Conservation (phyloP, 2,113 vertebrate genomes). For the Ameiurus melas region DNA sequence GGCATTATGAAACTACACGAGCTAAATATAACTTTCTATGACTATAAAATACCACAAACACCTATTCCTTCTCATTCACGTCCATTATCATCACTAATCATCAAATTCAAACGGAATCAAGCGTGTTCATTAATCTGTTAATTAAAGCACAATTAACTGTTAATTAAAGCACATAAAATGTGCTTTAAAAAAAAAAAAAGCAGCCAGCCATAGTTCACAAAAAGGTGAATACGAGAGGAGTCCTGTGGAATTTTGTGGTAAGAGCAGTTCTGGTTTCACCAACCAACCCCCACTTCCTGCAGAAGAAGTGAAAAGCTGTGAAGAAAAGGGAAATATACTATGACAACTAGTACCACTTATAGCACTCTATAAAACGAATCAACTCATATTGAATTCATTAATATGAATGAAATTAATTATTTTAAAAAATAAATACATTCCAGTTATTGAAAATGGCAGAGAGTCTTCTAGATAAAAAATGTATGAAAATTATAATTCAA, state of each 20-base stretch:
- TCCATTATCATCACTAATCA: background rate
- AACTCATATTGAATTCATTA: background rate
- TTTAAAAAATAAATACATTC: too few species aligned
- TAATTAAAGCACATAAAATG: background rate
- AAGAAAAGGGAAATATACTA: background rate
- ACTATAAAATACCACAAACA: background rate
- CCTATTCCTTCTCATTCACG: background rate
- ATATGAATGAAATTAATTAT: background rate
- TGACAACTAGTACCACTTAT: slow-evolving; percentile 9
- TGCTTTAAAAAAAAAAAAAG: background rate
- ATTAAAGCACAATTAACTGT: too few species aligned
- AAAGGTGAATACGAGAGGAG: background rate
- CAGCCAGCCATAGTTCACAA: background rate
- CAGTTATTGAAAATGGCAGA: background rate
- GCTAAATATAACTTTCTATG: background rate
- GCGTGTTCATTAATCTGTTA: background rate
- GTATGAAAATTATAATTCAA: background rate
- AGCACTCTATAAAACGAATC: background rate
- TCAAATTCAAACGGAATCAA: background rate
- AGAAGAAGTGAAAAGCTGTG: slow-evolving; percentile 3
- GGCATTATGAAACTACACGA: background rate
- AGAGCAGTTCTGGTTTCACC: slow-evolving; percentile 24
- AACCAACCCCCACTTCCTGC: slow-evolving; percentile 37
- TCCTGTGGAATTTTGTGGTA: slow-evolving; percentile 27
- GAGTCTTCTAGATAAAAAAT: background rate